Percentiles rank a stretch among this genome's conserved stretches.
phyloP scores from a whole-genome alignment of 2,888 invertebrate species.

The Dorcus parallelipipedus region DNA sequence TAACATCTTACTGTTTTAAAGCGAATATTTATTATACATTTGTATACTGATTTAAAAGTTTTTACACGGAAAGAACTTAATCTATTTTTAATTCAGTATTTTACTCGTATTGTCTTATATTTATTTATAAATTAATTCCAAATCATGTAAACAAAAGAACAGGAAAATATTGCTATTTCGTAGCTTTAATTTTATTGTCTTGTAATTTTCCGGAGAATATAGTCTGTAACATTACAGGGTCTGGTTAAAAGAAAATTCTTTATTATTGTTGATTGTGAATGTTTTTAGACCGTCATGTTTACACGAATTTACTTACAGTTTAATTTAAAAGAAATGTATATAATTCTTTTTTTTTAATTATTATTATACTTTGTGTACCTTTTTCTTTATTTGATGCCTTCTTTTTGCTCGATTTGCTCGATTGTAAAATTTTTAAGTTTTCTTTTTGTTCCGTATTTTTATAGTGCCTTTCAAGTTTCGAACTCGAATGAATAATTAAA shows the following conservation, averaged over 20 bases:
- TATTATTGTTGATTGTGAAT: neutral
- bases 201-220: too few species aligned
- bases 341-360: slow-evolving; percentile 1
- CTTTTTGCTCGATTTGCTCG: too few species aligned
- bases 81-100: slow-evolving; percentile 7
- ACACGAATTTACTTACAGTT: neutral
- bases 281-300: slow-evolving; percentile 4
- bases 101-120: neutral
- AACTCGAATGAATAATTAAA: slow-evolving; percentile 2
- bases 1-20: too few species aligned
- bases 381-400: neutral
- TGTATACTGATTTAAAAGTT: too few species aligned
- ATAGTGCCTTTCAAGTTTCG: slow-evolving; percentile 10
- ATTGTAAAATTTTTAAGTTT: too few species aligned
- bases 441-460: neutral
- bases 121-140: too few species aligned
- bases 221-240: too few species aligned
- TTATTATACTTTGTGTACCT: slow-evolving; percentile 8
- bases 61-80: too few species aligned
- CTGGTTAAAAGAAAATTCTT: neutral
- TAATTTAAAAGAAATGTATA: neutral
- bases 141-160: too few species aligned
- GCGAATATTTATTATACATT: too few species aligned
- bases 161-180: too few species aligned
- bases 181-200: too few species aligned